Conservation (phyloP, 2,797 vertebrate species). For the Amazonetta brasiliensis region DNA sequence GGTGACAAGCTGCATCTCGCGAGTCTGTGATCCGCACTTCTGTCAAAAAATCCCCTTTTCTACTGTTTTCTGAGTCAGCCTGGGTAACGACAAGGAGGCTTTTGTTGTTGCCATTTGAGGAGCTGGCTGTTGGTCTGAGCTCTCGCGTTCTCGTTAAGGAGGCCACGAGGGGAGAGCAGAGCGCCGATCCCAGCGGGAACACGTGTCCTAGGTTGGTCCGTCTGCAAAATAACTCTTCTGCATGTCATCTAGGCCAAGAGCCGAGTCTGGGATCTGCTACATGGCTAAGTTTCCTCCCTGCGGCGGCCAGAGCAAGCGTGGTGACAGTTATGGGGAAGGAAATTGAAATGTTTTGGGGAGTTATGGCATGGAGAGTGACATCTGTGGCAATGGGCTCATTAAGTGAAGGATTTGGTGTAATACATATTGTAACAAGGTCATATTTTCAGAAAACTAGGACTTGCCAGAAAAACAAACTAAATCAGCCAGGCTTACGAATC, state of each 20-base stretch:
- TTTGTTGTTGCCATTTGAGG: slow-evolving; percentile 29
- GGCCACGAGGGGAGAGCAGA: background rate
- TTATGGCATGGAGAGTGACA: background rate
- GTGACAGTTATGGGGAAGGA: background rate
- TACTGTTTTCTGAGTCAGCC: background rate
- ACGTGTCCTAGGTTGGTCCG: background rate
- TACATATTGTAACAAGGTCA: background rate
- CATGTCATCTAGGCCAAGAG: slow-evolving; percentile 6
- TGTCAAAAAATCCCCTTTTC: background rate
- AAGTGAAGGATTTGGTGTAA: slow-evolving; percentile 3
- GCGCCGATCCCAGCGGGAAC: background rate
- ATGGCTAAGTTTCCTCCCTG: background rate
- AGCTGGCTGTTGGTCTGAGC: background rate
- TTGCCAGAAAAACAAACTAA: background rate
- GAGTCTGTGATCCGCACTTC: background rate
- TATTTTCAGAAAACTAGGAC: slow-evolving; percentile 4
- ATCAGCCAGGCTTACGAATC: background rate
- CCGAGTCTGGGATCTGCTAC: background rate
- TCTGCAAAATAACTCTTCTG: slow-evolving; percentile 23
- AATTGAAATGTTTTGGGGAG: slow-evolving; percentile 27
- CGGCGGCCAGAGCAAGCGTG: background rate
- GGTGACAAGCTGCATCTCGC: background rate
- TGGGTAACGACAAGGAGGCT: slow-evolving; percentile 5
- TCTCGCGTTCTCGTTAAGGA: background rate
- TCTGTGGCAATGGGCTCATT: background rate